These are phyloP conservation scores for Xestoiulus laeticollis DNA, from an alignment of 2,888 invertebrate genomes.

Conservation along the genomic window DNA sequence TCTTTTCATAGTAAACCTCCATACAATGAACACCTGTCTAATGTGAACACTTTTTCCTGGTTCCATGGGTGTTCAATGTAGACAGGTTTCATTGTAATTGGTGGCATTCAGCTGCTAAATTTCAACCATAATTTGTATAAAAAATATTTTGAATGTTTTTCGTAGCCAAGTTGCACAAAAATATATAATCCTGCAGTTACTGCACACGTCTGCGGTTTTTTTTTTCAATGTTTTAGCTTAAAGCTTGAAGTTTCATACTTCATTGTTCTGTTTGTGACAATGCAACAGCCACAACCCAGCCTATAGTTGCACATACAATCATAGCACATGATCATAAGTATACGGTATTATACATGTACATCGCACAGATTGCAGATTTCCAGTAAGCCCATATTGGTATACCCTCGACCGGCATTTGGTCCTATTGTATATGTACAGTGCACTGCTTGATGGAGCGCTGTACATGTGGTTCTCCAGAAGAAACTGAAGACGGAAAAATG, in stretches of 20 bases:
- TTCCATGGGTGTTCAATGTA: too few relatives aligned
- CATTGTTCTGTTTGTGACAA: slow-evolving; percentile 12
- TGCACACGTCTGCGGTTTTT: neutral
- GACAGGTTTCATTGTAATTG: too few relatives aligned
- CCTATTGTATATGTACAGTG: neutral
- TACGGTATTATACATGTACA: too few relatives aligned
- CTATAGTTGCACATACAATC: neutral
- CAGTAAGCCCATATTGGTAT: neutral
- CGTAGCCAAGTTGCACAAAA: too few relatives aligned
- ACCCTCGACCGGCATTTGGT: neutral
- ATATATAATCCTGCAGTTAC: neutral
- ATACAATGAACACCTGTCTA: too few relatives aligned
- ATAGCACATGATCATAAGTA: neutral
- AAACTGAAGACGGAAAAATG: slow-evolving; percentile 6
- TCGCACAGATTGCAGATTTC: neutral
- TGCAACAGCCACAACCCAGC: neutral
- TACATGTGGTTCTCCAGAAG: too few relatives aligned
- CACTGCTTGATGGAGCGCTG: slow-evolving; percentile 2
- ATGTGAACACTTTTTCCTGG: too few relatives aligned
- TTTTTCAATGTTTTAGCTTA: neutral
- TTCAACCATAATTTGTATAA: too few relatives aligned
- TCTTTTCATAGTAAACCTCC: too few relatives aligned
- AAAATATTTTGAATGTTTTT: too few relatives aligned
- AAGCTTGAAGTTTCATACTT: neutral
- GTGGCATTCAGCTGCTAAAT: too few relatives aligned